Conservation (phyloP, 2,113 vertebrate genomes). For the Cynocephalus volans region DNA sequence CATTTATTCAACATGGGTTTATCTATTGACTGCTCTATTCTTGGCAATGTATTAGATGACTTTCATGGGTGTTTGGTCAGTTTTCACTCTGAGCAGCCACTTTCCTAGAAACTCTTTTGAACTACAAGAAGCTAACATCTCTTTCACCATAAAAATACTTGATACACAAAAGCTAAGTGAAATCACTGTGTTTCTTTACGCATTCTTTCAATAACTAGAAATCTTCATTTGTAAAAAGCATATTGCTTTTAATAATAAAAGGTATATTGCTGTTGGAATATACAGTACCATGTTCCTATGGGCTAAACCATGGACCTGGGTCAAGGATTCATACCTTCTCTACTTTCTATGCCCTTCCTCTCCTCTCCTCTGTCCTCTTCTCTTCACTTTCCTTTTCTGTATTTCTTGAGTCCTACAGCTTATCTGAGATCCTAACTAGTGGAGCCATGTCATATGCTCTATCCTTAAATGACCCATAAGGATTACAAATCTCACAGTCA, state of each 20-base stretch:
- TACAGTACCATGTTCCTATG: not conserved
- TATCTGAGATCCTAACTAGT: not conserved
- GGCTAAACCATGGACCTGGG: not conserved
- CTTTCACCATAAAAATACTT: conserved; percentile 21
- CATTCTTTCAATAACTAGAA: conserved; percentile 1
- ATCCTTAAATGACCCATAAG: not conserved
- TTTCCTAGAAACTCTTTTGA: not conserved
- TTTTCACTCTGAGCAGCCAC: not conserved
- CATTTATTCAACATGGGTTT: not conserved
- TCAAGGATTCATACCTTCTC: not conserved
- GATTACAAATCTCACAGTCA: not conserved
- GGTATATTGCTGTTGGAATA: not conserved
- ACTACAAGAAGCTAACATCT: not conserved
- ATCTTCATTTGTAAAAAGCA: not conserved
- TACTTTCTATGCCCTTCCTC: not conserved
- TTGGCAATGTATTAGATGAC: not conserved
- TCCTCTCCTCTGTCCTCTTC: not conserved
- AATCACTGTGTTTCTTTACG: not conserved
- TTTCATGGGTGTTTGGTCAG: not conserved
- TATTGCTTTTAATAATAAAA: not conserved
- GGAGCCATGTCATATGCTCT: not conserved
- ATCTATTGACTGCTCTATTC: not conserved
- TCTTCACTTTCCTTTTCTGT: not conserved
- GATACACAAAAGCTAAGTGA: not conserved
- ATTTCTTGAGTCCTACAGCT: not conserved